Percentiles rank a stretch among this genome's conserved stretches.
Conservation (phyloP, 2,113 vertebrate genomes). For the Dolichallabes microphthalmus region DNA sequence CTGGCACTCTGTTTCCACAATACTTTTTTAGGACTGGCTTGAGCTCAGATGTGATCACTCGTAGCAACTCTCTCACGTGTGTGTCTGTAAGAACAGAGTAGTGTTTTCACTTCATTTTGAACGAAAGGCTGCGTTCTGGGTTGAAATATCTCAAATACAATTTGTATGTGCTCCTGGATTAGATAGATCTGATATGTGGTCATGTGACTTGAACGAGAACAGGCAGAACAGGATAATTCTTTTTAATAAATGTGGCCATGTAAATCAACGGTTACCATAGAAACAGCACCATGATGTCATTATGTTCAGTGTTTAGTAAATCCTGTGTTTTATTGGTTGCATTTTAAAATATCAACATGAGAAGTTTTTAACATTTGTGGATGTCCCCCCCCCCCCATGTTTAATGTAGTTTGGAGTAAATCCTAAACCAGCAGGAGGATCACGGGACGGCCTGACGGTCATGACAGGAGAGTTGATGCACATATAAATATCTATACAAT, state of each 20-base stretch:
- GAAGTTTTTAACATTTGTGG: background rate
- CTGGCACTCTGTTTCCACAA: too few relatives aligned
- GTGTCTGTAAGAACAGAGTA: too few relatives aligned
- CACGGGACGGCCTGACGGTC: constrained; percentile 41
- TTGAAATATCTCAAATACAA: too few relatives aligned
- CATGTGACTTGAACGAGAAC: too few relatives aligned
- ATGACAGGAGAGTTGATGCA: constrained; percentile 45
- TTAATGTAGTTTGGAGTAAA: constrained; percentile 65
- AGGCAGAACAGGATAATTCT: too few relatives aligned
- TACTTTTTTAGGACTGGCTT: too few relatives aligned
- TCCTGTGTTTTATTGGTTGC: background rate
- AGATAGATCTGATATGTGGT: too few relatives aligned
- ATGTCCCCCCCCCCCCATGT: background rate
- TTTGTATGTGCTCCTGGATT: too few relatives aligned
- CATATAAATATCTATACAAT: background rate
- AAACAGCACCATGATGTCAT: background rate
- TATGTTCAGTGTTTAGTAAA: background rate
- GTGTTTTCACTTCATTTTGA: too few relatives aligned
- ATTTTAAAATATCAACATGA: background rate
- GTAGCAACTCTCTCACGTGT: too few relatives aligned
- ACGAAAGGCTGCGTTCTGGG: too few relatives aligned
- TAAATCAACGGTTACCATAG: background rate
- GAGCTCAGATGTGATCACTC: too few relatives aligned
- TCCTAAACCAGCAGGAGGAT: constrained; percentile 53
- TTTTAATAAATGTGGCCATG: background rate